Evolutionary conservation across 2,888 invertebrate genomes (phyloP).

Genomic region (Hoplodrina ambigua): DNA sequence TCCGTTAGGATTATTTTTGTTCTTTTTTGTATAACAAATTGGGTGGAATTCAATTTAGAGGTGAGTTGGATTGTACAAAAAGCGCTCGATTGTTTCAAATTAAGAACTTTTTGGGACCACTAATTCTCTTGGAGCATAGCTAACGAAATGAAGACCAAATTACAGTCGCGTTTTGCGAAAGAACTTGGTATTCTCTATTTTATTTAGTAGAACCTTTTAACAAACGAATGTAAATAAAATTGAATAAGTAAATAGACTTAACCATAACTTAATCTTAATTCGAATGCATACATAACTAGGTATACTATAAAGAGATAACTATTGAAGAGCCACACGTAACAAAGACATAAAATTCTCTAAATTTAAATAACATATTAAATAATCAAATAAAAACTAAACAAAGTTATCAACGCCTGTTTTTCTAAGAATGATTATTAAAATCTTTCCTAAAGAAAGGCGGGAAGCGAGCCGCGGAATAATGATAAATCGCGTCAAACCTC

Average conservation of each 20-base stretch:
- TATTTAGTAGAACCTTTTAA: constrained; percentile 4
- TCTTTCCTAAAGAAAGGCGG: constrained; percentile 55
- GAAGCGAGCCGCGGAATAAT: constrained; percentile 55
- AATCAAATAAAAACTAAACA: constrained; percentile 13
- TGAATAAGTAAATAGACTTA: constrained; percentile 13
- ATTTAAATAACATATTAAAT: constrained; percentile 13
- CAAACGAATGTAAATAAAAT: constrained; percentile 2
- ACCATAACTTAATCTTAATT: not conserved
- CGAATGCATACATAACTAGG: not conserved
- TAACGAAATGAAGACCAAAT: constrained; percentile 39
- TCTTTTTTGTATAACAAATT: constrained; percentile 84
- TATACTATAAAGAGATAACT: too few species aligned
- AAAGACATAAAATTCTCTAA: not conserved
- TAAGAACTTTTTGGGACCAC: constrained; percentile 67
- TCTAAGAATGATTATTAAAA: constrained; percentile 54
- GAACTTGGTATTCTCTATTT: not conserved
- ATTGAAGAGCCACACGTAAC: not conserved
- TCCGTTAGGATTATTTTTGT: constrained; percentile 86
- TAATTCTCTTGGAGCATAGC: constrained; percentile 42
- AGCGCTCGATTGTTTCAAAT: constrained; percentile 71
- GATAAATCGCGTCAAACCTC: constrained; percentile 76
- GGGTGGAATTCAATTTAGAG: constrained; percentile 81
- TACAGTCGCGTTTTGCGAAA: constrained; percentile 11
- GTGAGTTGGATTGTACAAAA: constrained; percentile 76
- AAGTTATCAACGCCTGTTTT: constrained; percentile 44